Base-by-base conservation (phyloP, 2,888 invertebrate species). In the Mechanitis messenoides region DNA sequence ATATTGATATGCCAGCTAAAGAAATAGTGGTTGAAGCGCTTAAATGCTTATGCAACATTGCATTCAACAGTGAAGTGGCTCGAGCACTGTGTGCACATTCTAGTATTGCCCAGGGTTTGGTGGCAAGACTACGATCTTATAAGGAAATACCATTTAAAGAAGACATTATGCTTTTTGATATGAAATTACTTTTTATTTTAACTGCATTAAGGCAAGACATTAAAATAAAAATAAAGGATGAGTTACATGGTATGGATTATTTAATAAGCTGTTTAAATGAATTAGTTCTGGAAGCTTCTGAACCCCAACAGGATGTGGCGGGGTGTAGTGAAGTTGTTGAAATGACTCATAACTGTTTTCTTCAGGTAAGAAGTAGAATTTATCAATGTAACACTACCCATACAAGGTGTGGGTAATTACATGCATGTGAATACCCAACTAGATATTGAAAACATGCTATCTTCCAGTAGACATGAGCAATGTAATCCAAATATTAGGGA, bases 1-100 rank as follows among this genome's bases (percentile, higher is more conserved):
- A 81, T 56, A 75, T 81, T 12, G 78, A 86, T 47, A 71, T 85
- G 61, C 83, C 85, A 63, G 78, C 85, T 42, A 91, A 92, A 78
- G 83, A 92, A 79, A 87, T 93, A 33, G 91, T 91, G 2, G 88
- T 95, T 5, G 97, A 97, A 84, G 94, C 96, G 0, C 87, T 96
- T 59, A 98, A 98, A 85, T 94, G 97, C 77, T 87, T 98, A 9
- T 97, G 96, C 79, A 98, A 98, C 83, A 89, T 98, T 69, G 92
- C 97, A 59, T 97, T 93, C 78, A 96, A 98, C 79, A 87, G 89
- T 72, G 86, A 87, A 68, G 81, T 80, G 2, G 85, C 87, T 0
- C 72, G 88, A 28, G 81, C 79, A 2, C 69, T 87, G n/a, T 90
- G 90, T 75, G 87, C 86, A 1, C 72, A 93, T 91, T 91, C 93